These are phyloP conservation scores for Alosa alosa DNA, from an alignment of 2,113 vertebrate species.

Conservation along the genomic window DNA sequence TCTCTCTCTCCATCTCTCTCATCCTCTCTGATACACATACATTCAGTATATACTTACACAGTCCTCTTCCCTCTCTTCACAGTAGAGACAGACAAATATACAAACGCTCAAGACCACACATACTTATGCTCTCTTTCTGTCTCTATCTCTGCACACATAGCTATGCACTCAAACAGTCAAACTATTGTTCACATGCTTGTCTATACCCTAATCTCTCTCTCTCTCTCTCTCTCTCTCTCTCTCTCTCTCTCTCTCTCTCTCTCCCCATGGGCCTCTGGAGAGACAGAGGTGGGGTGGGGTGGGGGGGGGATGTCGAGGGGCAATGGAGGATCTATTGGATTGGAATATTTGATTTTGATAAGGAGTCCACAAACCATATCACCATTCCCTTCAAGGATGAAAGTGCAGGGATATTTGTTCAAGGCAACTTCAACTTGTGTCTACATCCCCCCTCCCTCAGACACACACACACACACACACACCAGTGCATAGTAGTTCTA, in stretches of 20 bases:
- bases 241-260: background rate
- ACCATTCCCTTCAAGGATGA: background rate
- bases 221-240: conserved; percentile 36
- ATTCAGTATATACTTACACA: no score
- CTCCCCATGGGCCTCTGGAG: background rate
- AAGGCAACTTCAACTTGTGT: background rate
- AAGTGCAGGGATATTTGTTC: background rate
- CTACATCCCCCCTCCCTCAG: background rate
- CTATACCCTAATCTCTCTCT: background rate
- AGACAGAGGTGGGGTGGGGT: background rate
- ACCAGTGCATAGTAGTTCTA: background rate
- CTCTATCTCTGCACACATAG: background rate
- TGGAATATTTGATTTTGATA: background rate
- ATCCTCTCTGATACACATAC: background rate
- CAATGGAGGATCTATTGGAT: background rate
- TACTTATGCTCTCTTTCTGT: background rate
- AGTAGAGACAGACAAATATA: background rate
- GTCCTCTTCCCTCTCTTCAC: background rate
- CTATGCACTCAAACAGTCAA: background rate
- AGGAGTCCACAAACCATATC: background rate
- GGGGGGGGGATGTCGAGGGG: no score
- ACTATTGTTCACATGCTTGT: background rate
- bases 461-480: background rate
- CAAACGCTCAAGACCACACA: background rate
- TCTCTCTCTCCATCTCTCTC: background rate